Evolutionary conservation across 1,140 invertebrate species (phyloP), one percentile per base, ranked within the genome.

Genomic region (Solenopsis fugax): DNA sequence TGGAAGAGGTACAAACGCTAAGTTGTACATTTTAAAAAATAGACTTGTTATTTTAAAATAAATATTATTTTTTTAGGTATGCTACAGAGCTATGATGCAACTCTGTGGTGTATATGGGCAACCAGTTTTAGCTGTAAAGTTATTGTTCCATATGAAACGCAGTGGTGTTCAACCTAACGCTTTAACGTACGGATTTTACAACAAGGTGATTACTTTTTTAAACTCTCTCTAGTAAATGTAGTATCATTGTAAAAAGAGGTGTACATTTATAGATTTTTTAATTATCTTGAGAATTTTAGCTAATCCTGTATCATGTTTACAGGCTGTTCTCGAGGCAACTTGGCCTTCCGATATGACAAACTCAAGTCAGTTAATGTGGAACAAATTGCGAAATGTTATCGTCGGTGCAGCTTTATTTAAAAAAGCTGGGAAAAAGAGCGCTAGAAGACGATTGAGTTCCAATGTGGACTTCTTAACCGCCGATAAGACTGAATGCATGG

Each of bases 11-110:
- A 94, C 56, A 71, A 54, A 24, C 7, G 24, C 18, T 5, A 62
- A 29, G 37, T 72, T 75, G 24, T 67, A 62, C 24, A 54, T 18
- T 29, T 34, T 18, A 67, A 71, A 34, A 60, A 24, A 65, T 37
- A 60, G 18, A 34, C 16, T 0, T 4, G 1, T 60, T 45, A 64
- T 67, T 71, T 85, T 82, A 78, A 21, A 77, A 71, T 18, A n/a
- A 58, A 60, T 48, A 37, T 69, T 54, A 41, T 62, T 86, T 71
- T 72, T 88, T 76, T 91, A 98, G 98, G 98, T 99, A 77, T 99
- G 99, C 95, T 99, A 99, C 94, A 96, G 99, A 89, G 98, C 99
- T 45, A 98, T 99, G 97, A 99, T 99, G 98, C 98, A 99, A 95
- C 96, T 99, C 3, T 99, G 99, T 95, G 99, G 99, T 10, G 97